A percentile compares a stretch with the other conserved stretches of the same genome.
These are phyloP conservation scores for Drosophila takahashii DNA, from an alignment of 1,140 invertebrate genomes.

Conservation along the genomic window DNA sequence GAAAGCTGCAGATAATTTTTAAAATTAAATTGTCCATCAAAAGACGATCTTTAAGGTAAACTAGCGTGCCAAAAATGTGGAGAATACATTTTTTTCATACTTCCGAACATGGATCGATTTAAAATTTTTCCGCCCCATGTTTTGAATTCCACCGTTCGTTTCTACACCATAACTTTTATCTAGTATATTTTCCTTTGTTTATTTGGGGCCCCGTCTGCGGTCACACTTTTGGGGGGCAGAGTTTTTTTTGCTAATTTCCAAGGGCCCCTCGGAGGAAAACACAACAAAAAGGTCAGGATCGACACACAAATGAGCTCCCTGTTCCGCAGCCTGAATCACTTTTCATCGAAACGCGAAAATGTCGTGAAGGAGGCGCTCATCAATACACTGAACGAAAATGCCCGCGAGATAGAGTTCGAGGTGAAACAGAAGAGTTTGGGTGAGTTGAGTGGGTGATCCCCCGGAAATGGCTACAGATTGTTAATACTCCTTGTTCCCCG, in stretches of 20 bases:
- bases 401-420: slow-evolving; percentile 90
- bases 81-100: too few species aligned
- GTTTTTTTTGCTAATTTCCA: too few species aligned
- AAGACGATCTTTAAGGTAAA: too few species aligned
- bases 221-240: slow-evolving; percentile 5
- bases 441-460: slow-evolving; percentile 22
- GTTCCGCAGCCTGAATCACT: slow-evolving; percentile 73
- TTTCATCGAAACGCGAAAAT: slow-evolving; percentile 85
- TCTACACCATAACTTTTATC: not conserved
- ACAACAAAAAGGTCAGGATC: slow-evolving; percentile 32
- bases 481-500: slow-evolving; percentile 43
- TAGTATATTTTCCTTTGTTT: slow-evolving; percentile 14
- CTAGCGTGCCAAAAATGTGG: too few species aligned
- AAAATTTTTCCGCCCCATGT: too few species aligned
- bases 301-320: slow-evolving; percentile 74
- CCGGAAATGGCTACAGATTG: slow-evolving; percentile 7
- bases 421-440: slow-evolving; percentile 85
- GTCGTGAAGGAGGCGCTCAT: slow-evolving; percentile 90
- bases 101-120: too few species aligned
- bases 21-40: too few species aligned
- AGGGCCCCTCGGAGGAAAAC: not conserved
- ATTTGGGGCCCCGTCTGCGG: not conserved
- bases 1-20: too few species aligned
- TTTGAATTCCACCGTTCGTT: not conserved
- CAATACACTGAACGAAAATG: slow-evolving; percentile 89